Conservation (phyloP, 1,140 invertebrate genomes). For the Dolichoris vasculosae region DNA sequence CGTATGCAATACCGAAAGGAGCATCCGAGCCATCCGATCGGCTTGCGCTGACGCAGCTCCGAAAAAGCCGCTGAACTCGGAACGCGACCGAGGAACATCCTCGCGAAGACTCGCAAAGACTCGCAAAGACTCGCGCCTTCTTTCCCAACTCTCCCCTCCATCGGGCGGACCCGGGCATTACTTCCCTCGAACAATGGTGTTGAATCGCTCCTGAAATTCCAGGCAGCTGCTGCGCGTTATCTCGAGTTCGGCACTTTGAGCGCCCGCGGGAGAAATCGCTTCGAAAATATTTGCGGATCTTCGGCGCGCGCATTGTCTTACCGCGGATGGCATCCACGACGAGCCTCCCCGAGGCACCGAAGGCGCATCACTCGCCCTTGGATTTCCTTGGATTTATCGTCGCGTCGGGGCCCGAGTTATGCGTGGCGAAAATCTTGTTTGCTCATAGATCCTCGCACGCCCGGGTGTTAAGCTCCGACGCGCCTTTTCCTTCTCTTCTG, state of each 20-base stretch:
- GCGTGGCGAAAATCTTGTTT: slow-evolving; percentile 30
- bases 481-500: no score
- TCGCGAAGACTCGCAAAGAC: no score
- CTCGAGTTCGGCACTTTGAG: slow-evolving; percentile 59
- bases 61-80: no score
- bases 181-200: slow-evolving; percentile 46
- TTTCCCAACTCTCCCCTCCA: neutral
- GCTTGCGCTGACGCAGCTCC: neutral
- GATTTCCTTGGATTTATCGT: slow-evolving; percentile 31
- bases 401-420: neutral
- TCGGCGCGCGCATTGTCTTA: slow-evolving; percentile 22
- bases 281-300: slow-evolving; percentile 44
- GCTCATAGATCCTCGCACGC: slow-evolving; percentile 9
- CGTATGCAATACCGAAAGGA: neutral
- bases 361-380: slow-evolving; percentile 4
- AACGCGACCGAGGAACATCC: neutral
- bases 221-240: slow-evolving; percentile 57
- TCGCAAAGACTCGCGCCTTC: neutral
- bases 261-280: slow-evolving; percentile 47
- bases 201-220: slow-evolving; percentile 61
- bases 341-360: neutral
- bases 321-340: neutral
- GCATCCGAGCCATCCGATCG: neutral
- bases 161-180: neutral
- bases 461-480: slow-evolving; percentile 8